A percentile compares a stretch with the other conserved stretches of the same genome.
Evolutionary conservation across 2,113 vertebrate species (phyloP).

Genomic region (Lasiurus borealis): DNA sequence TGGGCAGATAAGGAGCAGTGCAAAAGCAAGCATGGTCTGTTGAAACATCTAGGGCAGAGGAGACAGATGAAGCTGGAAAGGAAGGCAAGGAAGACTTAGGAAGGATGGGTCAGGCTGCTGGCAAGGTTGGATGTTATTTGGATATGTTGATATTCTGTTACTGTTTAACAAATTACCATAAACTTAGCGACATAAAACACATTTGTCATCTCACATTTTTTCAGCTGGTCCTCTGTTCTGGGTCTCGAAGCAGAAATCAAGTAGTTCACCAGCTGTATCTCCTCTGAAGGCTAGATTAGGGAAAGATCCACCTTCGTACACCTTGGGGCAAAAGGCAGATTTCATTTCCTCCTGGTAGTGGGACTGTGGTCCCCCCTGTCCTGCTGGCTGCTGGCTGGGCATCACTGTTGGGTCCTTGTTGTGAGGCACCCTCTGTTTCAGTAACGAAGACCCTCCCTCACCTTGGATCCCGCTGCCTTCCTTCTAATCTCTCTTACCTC

Average conservation of each 20-base stretch:
- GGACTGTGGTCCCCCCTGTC: not conserved
- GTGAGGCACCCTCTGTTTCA: accelerated
- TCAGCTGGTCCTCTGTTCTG: not conserved
- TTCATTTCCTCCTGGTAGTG: not conserved
- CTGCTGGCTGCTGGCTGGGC: not conserved
- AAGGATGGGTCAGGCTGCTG: not conserved
- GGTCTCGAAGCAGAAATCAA: not conserved
- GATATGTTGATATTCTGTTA: not conserved
- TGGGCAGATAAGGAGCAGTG: not conserved
- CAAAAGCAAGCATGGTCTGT: accelerated
- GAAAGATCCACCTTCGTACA: not conserved
- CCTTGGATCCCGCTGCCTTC: not conserved
- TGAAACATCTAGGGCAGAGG: not conserved
- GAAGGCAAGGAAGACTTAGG: not conserved
- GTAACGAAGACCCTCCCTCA: not conserved
- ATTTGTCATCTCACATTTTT: not conserved
- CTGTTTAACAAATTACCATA: not conserved
- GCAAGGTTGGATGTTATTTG: not conserved
- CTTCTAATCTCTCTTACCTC: not conserved
- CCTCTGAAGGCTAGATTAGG: no score
- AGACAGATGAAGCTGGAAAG: not conserved
- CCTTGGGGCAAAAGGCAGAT: not conserved
- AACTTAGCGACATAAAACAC: not conserved
- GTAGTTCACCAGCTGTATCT: not conserved
- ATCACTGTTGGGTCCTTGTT: no score